A percentile compares a stretch with the other conserved stretches of the same genome.
Evolutionary conservation across 2,797 vertebrate species (phyloP).

Genomic region (Enteromius unitaeniatus): DNA sequence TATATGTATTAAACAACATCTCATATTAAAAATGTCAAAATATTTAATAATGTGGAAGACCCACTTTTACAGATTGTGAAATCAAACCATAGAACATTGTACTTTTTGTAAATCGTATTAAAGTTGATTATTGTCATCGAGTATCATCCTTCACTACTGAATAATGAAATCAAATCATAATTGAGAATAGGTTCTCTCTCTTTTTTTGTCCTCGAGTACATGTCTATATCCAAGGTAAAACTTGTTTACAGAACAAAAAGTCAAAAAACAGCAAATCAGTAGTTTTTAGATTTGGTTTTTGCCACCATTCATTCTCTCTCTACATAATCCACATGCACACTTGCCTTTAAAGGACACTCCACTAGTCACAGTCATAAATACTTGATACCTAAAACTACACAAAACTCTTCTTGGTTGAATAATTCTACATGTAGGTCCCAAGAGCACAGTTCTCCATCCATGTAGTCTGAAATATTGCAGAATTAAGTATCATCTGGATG

Average conservation of each 20-base stretch:
- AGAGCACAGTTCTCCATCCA: constrained; percentile 76
- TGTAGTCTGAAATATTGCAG: constrained; percentile 63
- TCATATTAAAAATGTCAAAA: neutral
- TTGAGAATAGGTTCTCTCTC: too few relatives aligned
- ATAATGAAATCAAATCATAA: neutral
- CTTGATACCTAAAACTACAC: constrained; percentile 79
- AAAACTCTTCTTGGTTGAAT: constrained; percentile 77
- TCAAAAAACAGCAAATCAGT: neutral
- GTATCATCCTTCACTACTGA: neutral
- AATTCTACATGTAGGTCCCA: constrained; percentile 80
- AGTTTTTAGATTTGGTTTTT: neutral
- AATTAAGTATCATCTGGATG: constrained; percentile 69
- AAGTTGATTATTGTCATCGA: neutral
- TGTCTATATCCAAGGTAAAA: too few relatives aligned
- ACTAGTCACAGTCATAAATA: constrained; percentile 79
- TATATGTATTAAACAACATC: neutral
- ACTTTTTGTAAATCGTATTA: neutral
- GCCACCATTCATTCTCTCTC: constrained; percentile 12
- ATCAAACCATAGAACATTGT: neutral
- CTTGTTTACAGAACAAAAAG: too few relatives aligned
- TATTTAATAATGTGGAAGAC: neutral
- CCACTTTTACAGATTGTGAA: neutral
- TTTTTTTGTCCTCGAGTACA: too few relatives aligned
- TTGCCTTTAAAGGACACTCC: constrained; percentile 49
- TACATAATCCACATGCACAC: constrained; percentile 2